These are phyloP conservation scores for Metallyticus violacea DNA, from an alignment of 2,888 invertebrate species.

Conservation along the genomic window DNA sequence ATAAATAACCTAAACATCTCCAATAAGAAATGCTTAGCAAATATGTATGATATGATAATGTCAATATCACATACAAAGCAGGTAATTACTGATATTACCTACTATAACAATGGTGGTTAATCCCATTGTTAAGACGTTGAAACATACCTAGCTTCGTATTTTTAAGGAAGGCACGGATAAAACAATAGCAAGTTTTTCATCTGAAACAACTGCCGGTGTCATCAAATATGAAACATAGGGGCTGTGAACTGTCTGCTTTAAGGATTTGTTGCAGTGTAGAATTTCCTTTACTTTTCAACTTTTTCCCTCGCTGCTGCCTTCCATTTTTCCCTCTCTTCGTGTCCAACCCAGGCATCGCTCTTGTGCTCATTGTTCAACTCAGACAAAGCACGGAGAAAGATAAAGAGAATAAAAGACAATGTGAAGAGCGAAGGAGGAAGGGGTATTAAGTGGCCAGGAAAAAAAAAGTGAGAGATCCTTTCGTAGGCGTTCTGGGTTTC, in stretches of 20 bases:
- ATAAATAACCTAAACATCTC: too few relatives aligned
- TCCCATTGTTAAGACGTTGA: too few relatives aligned
- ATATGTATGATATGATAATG: too few relatives aligned
- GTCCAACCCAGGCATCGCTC: neutral
- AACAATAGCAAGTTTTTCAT: too few relatives aligned
- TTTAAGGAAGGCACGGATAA: too few relatives aligned
- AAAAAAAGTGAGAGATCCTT: conserved; percentile 1
- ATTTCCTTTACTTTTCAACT: neutral
- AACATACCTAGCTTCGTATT: too few relatives aligned
- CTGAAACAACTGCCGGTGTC: neutral
- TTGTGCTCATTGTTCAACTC: conserved; percentile 4
- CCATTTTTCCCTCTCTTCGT: neutral
- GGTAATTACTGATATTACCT: too few relatives aligned
- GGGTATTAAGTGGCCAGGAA: neutral
- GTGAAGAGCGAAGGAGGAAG: conserved; percentile 14
- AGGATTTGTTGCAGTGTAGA: neutral
- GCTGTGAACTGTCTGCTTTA: neutral
- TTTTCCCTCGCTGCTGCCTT: neutral
- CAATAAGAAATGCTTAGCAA: too few relatives aligned
- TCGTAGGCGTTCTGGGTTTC: neutral
- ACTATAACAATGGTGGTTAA: too few relatives aligned
- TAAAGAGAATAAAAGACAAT: conserved; percentile 14
- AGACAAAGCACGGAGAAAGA: conserved; percentile 16
- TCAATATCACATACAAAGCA: too few relatives aligned
- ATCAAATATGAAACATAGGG: neutral